Base-by-base conservation (phyloP, 2,113 vertebrate genomes). In the Sceloporus undulatus region DNA sequence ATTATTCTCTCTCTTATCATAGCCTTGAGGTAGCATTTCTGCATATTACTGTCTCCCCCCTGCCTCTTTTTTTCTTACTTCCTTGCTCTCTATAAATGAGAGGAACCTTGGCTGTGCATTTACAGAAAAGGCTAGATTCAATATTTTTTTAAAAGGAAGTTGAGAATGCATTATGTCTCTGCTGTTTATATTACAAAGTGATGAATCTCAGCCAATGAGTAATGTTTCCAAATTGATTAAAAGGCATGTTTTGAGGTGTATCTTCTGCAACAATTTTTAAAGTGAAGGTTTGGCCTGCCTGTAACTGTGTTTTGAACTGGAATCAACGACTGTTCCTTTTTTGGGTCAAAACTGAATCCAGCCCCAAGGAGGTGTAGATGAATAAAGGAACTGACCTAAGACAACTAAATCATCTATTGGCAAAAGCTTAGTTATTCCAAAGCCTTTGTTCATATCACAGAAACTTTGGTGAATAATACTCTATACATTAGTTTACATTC, bases 311-410 rank as follows among this genome's bases (percentile, higher is more conserved):
- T 86, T 92, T 94, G n/a, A 88, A 84, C 91, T 85, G 10, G 5
- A 21, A 29, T 89, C 68, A 82, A 84, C 42, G 89, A 65, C 85
- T 87, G 11, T 90, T 88, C 87, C 13, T 94, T 92, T 85, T 76
- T 82, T 75, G 71, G 73, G 56, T 74, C 54, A 66, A 85, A 75
- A 73, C n/a, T 56, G 79, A 85, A 80, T 75, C 76, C 42, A 81
- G 54, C 59, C 70, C 59, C 42, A 73, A 81, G 34, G 66, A 79
- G 78, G 70, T 80, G 56, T 29, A 82, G 56, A 42, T 89, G 42
- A 85, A 81, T 38, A 78, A 83, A 78, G 42, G 29, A 18, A 80
- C 40, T 85, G 78, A 54, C 48, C 66, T 54, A 56, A 82, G 59
- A 66, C 40, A 82, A 56, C 56, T 80, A 85, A 19, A 89, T 81